A percentile compares a stretch with the other conserved stretches of the same genome.
phyloP scores from a whole-genome alignment of 2,113 vertebrate species.

The Copsychus sechellarum region DNA sequence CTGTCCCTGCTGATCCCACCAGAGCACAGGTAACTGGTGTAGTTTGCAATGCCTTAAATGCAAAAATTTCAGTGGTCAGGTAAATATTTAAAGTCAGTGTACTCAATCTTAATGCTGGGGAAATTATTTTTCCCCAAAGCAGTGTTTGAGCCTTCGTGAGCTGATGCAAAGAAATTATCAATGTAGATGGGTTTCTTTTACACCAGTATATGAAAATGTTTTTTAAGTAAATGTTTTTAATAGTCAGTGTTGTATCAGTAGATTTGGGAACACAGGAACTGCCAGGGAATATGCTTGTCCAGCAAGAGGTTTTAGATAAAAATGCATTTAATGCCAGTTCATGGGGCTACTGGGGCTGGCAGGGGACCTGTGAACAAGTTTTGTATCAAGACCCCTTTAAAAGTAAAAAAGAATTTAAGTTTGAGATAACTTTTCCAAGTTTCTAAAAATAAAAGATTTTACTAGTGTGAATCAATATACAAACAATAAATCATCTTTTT shows the following conservation, averaged over 20 bases:
- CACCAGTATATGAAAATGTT: not conserved
- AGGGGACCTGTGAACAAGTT: not conserved
- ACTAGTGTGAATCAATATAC: not conserved
- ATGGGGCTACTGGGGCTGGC: not conserved
- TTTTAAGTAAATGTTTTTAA: not conserved
- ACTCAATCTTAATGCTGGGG: not conserved
- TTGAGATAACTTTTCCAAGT: not conserved
- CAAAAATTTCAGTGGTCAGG: not conserved
- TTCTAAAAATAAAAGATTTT: not conserved
- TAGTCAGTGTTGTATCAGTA: not conserved
- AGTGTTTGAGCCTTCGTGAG: not conserved
- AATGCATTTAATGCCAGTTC: not conserved
- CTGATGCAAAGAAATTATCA: not conserved
- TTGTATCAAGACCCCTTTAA: not conserved
- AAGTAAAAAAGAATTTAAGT: not conserved
- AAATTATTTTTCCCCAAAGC: not conserved
- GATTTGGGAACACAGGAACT: not conserved
- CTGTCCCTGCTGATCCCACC: not conserved
- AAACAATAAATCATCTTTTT: not conserved
- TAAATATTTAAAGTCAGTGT: not conserved
- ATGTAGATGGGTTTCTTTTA: not conserved
- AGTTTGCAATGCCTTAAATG: not conserved
- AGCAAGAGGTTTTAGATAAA: not conserved
- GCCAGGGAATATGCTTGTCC: not conserved
- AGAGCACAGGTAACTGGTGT: not conserved